Evolutionary conservation across 2,113 vertebrate genomes (phyloP), one percentile per base, ranked within the genome.

Genomic region (Platysternon megacephalum): DNA sequence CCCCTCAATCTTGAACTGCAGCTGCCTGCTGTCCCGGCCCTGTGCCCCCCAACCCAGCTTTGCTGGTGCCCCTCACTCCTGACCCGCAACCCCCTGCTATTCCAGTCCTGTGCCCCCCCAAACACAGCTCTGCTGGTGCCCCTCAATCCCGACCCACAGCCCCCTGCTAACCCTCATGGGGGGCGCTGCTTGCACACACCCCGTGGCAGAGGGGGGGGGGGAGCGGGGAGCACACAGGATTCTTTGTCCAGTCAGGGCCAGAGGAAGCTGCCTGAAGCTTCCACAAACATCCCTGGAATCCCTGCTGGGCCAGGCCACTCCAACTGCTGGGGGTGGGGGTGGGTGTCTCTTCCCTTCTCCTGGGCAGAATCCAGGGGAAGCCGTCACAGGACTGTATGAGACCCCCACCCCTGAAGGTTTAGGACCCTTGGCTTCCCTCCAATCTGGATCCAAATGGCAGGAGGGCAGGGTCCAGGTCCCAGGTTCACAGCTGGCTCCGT

Each of bases 261-360:
- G 81, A 92, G 91, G 55, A 92, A 92, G 81, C 91, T 92, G 85
- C 81, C 85, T 87, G 85, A 92, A 46, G 80, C 68, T 92, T 87
- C 72, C 35, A 51, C 85, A 87, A 87, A 74, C 91, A 92, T 92
- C 80, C 55, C 85, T 65, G 85, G 91, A 92, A 92, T 92, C 81
- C 82, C 81, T 53, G 65, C n/a, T 72, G 35, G 65, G 17, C 65
- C 29, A 39, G 90, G 29, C 51, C 85, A 87, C 72, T 87, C 72
- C 58, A 44, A 24, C 82, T 52, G 85, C 81, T 74, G 52, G 65
- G 42, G 24, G 13, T 6, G 28, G 61, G 32, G 58, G 29, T 1
- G 61, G 32, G 32, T 65, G 61, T 39, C 65, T 39, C 65, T 72
- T 22, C 65, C 35, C 65, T 19, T 72, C n/a, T n/a, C 65, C 65